These are phyloP conservation scores for Parnassius smintheus DNA, from an alignment of 2,888 invertebrate species.

Conservation along the genomic window DNA sequence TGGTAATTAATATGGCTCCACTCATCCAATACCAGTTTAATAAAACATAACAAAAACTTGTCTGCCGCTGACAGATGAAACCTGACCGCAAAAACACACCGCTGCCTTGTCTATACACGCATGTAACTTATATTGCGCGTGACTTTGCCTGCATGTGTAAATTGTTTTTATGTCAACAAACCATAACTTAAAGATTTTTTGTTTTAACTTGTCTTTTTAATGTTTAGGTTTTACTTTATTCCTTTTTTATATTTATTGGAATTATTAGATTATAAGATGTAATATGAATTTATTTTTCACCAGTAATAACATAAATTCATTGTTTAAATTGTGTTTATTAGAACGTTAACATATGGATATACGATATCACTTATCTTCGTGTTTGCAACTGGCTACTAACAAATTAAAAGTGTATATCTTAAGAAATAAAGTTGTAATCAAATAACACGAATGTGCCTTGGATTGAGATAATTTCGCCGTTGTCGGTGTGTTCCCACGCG, in stretches of 20 bases:
- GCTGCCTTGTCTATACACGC: background rate
- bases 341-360: too few relatives aligned
- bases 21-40: conserved; percentile 4
- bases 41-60: conserved; percentile 17
- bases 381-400: too few relatives aligned
- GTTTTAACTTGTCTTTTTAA: background rate
- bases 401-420: background rate
- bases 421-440: background rate
- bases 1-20: conserved; percentile 15
- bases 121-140: background rate
- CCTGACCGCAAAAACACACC: conserved; percentile 2
- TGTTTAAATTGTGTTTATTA: too few relatives aligned
- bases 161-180: background rate
- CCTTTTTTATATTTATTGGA: too few relatives aligned
- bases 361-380: too few relatives aligned
- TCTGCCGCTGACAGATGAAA: conserved; percentile 14
- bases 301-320: too few relatives aligned
- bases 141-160: background rate
- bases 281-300: too few relatives aligned
- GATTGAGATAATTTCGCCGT: conserved; percentile 38
- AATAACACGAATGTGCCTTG: conserved; percentile 9
- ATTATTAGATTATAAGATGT: too few relatives aligned
- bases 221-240: background rate
- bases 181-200: too few relatives aligned
- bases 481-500: conserved; percentile 42